A percentile compares a stretch with the other conserved stretches of the same genome.
Conservation (phyloP, 2,797 vertebrate species). For the Podargus strigoides region DNA sequence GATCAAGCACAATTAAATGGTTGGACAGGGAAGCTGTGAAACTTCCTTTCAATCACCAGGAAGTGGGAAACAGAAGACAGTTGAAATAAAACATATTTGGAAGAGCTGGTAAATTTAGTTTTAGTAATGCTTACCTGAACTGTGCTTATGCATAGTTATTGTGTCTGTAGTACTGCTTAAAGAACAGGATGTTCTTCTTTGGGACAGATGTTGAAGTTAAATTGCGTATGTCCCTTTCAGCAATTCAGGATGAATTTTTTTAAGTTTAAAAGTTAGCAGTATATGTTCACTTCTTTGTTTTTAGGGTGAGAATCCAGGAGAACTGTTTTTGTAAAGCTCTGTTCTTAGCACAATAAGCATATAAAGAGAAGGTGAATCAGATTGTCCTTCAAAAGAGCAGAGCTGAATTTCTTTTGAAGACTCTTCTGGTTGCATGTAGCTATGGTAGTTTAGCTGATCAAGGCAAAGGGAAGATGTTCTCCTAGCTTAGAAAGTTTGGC, state of each 20-base stretch:
- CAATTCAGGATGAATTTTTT: not conserved
- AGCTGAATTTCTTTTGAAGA: not conserved
- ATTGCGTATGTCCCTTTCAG: not conserved
- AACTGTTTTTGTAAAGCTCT: not conserved
- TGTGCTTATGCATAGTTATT: not conserved
- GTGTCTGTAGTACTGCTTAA: not conserved
- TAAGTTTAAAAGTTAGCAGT: not conserved
- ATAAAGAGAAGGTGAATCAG: not conserved
- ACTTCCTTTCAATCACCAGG: not conserved
- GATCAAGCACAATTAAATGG: not conserved
- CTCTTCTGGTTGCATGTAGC: not conserved
- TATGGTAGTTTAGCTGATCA: not conserved
- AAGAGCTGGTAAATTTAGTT: not conserved
- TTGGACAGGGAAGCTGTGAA: not conserved
- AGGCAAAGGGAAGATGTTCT: not conserved
- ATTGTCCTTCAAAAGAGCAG: not conserved
- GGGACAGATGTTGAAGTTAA: not conserved
- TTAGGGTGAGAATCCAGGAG: not conserved
- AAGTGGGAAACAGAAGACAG: not conserved
- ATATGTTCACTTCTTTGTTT: not conserved
- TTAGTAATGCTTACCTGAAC: not conserved
- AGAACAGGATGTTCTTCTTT: not conserved
- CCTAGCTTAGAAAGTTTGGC: not conserved
- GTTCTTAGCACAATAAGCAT: not conserved
- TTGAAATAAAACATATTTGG: not conserved